Percentiles rank a stretch among this genome's conserved stretches.
Evolutionary conservation across 2,113 vertebrate species (phyloP).

Genomic region (Dryoscopus gambensis): DNA sequence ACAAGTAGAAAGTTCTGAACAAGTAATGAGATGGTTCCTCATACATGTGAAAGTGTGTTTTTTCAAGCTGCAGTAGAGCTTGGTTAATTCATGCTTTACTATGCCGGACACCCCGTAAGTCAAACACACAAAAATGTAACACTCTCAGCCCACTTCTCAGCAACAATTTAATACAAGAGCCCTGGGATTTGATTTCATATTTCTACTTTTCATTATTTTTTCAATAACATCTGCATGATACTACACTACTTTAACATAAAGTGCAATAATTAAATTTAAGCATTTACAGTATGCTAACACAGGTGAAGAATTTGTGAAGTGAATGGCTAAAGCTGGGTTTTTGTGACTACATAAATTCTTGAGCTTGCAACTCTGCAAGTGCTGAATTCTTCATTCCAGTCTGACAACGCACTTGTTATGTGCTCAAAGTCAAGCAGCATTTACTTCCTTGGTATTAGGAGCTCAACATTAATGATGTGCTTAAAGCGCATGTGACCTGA

Average conservation of each 20-base stretch:
- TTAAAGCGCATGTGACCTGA: background rate
- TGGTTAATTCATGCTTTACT: background rate
- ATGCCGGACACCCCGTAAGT: background rate
- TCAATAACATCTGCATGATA: background rate
- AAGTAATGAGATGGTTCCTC: conserved; percentile 31
- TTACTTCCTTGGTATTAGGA: background rate
- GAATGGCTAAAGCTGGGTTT: background rate
- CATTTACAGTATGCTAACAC: background rate
- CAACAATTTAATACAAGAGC: background rate
- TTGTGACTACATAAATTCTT: background rate
- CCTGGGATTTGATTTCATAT: background rate
- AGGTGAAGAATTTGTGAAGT: background rate
- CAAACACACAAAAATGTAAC: conserved; percentile 20
- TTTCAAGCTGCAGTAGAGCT: background rate
- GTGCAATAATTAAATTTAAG: background rate
- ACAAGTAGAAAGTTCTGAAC: background rate
- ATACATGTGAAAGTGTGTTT: background rate
- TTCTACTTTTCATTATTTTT: conserved; percentile 13
- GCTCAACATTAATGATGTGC: background rate
- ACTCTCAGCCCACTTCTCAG: background rate
- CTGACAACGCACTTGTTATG: background rate
- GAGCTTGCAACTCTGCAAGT: background rate
- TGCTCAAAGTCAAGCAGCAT: background rate
- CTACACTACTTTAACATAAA: background rate
- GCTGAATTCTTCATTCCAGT: background rate